phyloP scores from a whole-genome alignment of 2,797 vertebrate species.

The Cetoscarus ocellatus region DNA sequence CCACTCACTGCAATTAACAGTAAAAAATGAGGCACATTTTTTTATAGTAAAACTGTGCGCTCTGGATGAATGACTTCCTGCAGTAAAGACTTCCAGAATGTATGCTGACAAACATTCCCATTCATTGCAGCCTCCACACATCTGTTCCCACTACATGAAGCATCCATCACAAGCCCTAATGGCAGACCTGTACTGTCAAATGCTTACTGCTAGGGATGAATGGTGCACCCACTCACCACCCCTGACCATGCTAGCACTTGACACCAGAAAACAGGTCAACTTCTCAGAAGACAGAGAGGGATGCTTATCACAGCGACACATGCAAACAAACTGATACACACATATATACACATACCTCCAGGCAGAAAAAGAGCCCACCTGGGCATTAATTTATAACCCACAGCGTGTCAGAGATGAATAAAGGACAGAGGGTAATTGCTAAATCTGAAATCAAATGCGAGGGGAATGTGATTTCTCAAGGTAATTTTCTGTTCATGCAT shows the following conservation, averaged over 20 bases:
- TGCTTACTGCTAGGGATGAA: slow-evolving; percentile 44
- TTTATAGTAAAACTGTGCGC: not conserved
- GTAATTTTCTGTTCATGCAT: slow-evolving; percentile 53
- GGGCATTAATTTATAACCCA: slow-evolving; percentile 29
- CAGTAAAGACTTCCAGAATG: slow-evolving; percentile 25
- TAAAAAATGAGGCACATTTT: slow-evolving; percentile 18
- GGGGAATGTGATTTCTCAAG: slow-evolving; percentile 43
- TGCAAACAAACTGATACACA: not conserved
- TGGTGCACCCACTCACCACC: slow-evolving; percentile 47
- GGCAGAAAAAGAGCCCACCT: slow-evolving; percentile 3
- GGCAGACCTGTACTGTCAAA: slow-evolving; percentile 64
- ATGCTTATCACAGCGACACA: slow-evolving; percentile 18
- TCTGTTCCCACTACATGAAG: slow-evolving; percentile 49
- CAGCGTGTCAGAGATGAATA: slow-evolving; percentile 24
- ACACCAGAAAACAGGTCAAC: slow-evolving; percentile 77
- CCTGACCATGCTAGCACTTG: slow-evolving; percentile 57
- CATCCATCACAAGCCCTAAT: slow-evolving; percentile 69
- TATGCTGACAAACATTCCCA: slow-evolving; percentile 35
- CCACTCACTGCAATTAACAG: slow-evolving; percentile 8
- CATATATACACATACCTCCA: not conserved
- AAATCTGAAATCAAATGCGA: slow-evolving; percentile 43
- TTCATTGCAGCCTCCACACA: slow-evolving; percentile 47
- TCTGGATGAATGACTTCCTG: slow-evolving; percentile 27
- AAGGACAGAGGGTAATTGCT: slow-evolving; percentile 32
- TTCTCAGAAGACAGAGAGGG: slow-evolving; percentile 57